These are phyloP conservation scores for Drosophila gunungcola DNA, from an alignment of 1,140 invertebrate species.

Conservation along the genomic window DNA sequence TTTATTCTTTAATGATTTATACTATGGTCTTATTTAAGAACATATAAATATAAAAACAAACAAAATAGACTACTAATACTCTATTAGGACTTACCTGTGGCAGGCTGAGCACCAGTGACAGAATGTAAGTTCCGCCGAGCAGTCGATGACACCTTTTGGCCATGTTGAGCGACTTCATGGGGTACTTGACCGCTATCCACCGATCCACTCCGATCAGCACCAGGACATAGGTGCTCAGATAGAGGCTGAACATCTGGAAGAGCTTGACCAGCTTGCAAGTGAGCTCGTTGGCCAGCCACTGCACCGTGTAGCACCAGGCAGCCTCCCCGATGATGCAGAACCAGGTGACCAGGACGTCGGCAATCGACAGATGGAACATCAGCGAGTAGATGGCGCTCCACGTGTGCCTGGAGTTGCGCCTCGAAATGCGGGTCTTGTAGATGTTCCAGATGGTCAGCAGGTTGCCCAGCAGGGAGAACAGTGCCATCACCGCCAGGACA, in stretches of 20 bases:
- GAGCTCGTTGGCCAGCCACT: slow-evolving; percentile 91
- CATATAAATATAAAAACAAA: too few species aligned
- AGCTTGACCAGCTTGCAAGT: slow-evolving; percentile 93
- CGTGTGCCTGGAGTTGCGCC: slow-evolving; percentile 86
- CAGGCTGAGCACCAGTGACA: slow-evolving; percentile 90
- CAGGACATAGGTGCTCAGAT: slow-evolving; percentile 93
- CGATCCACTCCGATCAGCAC: slow-evolving; percentile 93
- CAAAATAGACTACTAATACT: too few species aligned
- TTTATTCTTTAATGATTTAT: too few species aligned
- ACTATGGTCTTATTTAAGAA: too few species aligned
- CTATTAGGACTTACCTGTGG: slow-evolving; percentile 89
- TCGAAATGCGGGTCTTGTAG: slow-evolving; percentile 86
- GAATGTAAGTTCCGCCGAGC: slow-evolving; percentile 88
- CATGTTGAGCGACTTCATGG: slow-evolving; percentile 90
- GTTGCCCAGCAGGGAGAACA: slow-evolving; percentile 91
- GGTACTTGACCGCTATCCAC: slow-evolving; percentile 92
- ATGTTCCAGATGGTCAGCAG: slow-evolving; percentile 91
- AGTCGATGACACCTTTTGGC: slow-evolving; percentile 87
- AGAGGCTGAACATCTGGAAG: slow-evolving; percentile 92
- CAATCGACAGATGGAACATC: slow-evolving; percentile 90
- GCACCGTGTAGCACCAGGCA: slow-evolving; percentile 91
- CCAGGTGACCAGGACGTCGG: slow-evolving; percentile 91
- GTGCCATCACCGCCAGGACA: slow-evolving; percentile 88
- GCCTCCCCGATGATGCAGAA: slow-evolving; percentile 93
- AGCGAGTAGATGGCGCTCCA: slow-evolving; percentile 91